Evolutionary conservation across 2,888 invertebrate genomes (phyloP).

Genomic region (Cybosia mesomella): DNA sequence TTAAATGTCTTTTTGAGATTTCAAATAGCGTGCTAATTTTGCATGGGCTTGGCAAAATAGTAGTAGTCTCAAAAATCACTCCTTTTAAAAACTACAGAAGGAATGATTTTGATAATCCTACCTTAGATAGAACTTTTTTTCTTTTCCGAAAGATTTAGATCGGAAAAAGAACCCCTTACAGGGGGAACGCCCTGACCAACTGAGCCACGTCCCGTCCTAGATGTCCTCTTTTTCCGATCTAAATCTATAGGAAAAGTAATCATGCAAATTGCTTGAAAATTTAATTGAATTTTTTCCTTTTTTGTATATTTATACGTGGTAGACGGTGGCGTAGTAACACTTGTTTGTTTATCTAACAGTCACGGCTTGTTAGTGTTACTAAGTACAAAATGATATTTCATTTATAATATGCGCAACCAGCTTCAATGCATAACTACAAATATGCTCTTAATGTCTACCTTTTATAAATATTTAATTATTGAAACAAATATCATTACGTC

Average conservation of each 20-base stretch:
- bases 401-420: slow-evolving; percentile 49
- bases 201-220: too few relatives aligned
- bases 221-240: too few relatives aligned
- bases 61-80: background rate
- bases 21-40: too few relatives aligned
- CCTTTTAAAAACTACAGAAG: background rate
- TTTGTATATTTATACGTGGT: background rate
- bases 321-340: background rate
- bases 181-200: too few relatives aligned
- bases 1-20: background rate
- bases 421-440: slow-evolving; percentile 53
- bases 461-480: slow-evolving; percentile 58
- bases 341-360: background rate
- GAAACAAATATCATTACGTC: slow-evolving; percentile 40
- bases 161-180: too few relatives aligned
- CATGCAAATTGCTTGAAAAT: too few relatives aligned
- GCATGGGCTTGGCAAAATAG: too few relatives aligned
- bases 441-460: slow-evolving; percentile 58
- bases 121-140: background rate
- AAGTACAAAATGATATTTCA: too few relatives aligned
- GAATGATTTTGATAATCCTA: background rate
- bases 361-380: too few relatives aligned
- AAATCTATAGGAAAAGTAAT: too few relatives aligned
- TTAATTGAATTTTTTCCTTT: too few relatives aligned
- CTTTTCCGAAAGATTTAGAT: too few relatives aligned